A percentile compares a stretch with the other conserved stretches of the same genome.
Evolutionary conservation across 30 jellyfish, hydroid and myxozoan species (phyloP).

Genomic region (Sanderia malayensis): DNA sequence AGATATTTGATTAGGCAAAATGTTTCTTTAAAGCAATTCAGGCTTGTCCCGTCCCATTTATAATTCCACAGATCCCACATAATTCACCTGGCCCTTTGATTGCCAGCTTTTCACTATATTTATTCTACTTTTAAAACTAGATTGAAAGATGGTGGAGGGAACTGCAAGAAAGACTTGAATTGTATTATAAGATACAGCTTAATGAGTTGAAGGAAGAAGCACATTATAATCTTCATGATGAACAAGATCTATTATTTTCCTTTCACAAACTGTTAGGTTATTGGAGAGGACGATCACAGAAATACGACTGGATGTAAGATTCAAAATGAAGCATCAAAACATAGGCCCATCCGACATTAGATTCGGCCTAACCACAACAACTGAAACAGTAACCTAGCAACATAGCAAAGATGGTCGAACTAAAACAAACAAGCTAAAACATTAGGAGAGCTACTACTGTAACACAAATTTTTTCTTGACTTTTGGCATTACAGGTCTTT

Average conservation of each 20-base stretch:
- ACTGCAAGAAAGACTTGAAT: neutral
- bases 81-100: neutral
- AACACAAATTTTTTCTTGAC: no score
- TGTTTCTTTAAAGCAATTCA: no score
- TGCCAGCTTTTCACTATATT: neutral
- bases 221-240: neutral
- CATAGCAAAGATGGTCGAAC: neutral
- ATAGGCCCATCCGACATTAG: neutral
- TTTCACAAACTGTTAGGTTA: neutral
- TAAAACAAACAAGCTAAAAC: neutral
- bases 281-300: neutral
- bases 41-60: neutral
- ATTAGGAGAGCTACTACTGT: neutral
- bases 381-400: neutral
- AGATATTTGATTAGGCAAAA: no score
- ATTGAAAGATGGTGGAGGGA: slow-evolving; percentile 2
- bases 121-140: slow-evolving; percentile 13
- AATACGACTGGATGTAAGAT: neutral
- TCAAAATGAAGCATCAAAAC: neutral
- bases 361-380: neutral
- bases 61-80: neutral
- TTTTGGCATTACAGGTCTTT: no score
- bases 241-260: no score
- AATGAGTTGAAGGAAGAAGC: slow-evolving; percentile 1
- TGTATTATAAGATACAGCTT: neutral